Conservation (phyloP, 2,797 vertebrate genomes). For the Hypotaenidia okinawae region DNA sequence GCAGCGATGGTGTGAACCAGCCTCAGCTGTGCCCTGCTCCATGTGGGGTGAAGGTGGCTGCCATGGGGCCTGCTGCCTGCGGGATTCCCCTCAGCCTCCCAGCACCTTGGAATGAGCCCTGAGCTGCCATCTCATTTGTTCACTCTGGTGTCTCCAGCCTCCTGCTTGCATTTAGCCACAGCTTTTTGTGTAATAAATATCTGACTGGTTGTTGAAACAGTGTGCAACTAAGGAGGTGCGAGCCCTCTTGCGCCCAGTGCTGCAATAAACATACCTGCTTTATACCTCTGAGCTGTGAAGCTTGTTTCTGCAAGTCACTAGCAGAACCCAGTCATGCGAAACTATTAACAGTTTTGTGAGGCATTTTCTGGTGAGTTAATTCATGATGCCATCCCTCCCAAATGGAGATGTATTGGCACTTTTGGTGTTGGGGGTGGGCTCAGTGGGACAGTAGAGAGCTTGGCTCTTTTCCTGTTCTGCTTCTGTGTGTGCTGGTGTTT, state of each 20-base stretch:
- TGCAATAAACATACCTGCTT: no score
- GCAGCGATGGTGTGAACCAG: accelerated
- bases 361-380: no score
- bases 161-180: no score
- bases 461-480: background rate
- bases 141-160: accelerated
- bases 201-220: no score
- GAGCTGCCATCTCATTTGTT: accelerated
- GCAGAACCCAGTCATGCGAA: no score
- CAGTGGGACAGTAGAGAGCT: background rate
- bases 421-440: background rate
- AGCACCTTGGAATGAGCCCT: accelerated
- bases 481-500: background rate
- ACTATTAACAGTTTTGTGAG: background rate
- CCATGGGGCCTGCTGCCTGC: accelerated
- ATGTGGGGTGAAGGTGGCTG: accelerated
- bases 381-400: background rate
- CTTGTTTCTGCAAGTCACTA: no score
- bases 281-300: no score
- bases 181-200: no score
- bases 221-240: no score
- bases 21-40: accelerated
- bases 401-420: no score
- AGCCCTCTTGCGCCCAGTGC: no score
- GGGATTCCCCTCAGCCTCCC: background rate